phyloP scores from a whole-genome alignment of 2,797 vertebrate genomes.

The Catamblyrhynchus diadema region DNA sequence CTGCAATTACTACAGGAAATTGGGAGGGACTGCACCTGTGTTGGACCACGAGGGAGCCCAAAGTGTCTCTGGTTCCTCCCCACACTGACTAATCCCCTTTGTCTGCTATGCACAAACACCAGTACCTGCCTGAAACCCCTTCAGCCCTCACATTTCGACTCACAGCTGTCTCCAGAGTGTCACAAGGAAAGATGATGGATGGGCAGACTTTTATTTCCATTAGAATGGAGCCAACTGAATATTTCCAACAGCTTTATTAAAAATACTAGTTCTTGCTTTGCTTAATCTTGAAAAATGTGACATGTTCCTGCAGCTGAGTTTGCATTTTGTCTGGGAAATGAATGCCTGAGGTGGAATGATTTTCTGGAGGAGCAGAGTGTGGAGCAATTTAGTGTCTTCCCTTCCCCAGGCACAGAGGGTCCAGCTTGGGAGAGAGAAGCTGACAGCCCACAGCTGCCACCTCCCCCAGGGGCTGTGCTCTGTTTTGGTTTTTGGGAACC shows the following conservation, averaged over 20 bases:
- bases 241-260: slow-evolving; percentile 45
- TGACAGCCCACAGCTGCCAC: background rate
- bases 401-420: background rate
- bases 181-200: slow-evolving; percentile 23
- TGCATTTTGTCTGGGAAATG: slow-evolving; percentile 3
- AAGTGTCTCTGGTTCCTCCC: background rate
- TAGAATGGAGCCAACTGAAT: slow-evolving; percentile 1
- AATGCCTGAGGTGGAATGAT: background rate
- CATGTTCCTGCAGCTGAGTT: slow-evolving; percentile 34
- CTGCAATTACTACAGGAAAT: slow-evolving; percentile 24
- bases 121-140: background rate
- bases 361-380: background rate
- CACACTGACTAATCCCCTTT: background rate
- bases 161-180: slow-evolving; percentile 8
- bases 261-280: background rate
- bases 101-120: background rate
- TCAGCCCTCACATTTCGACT: background rate
- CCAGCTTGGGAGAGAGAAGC: background rate
- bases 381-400: background rate
- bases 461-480: too few relatives aligned
- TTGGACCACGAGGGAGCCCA: background rate
- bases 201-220: slow-evolving; percentile 24
- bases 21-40: slow-evolving; percentile 26
- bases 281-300: slow-evolving; percentile 36
- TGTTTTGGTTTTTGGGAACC: background rate